A percentile compares a stretch with the other conserved stretches of the same genome.
Conservation (phyloP, 2,888 invertebrate species). For the Pammene aurita region DNA sequence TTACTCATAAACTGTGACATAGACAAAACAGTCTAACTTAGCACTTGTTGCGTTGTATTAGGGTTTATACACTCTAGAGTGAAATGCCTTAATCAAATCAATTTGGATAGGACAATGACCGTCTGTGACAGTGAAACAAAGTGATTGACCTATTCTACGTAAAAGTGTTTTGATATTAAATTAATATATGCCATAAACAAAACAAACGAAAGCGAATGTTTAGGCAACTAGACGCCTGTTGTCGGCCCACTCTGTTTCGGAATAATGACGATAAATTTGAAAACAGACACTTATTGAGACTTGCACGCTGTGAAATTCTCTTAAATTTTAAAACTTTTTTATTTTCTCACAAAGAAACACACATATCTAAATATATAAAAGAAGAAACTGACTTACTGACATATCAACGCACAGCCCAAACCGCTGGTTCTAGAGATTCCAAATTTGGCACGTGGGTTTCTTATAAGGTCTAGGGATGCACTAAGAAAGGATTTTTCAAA, state of each 20-base stretch:
- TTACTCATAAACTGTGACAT: too few species aligned
- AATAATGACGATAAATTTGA: not conserved
- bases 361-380: too few species aligned
- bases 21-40: not conserved
- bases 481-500: too few species aligned
- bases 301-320: too few species aligned
- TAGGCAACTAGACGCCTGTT: not conserved
- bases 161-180: not conserved
- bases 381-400: too few species aligned
- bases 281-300: too few species aligned
- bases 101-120: constrained; percentile 1
- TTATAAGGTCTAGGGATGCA: too few species aligned
- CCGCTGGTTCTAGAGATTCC: too few species aligned
- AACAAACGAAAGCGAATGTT: constrained; percentile 3
- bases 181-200: constrained; percentile 10
- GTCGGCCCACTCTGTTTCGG: not conserved
- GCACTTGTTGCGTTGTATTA: not conserved
- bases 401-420: too few species aligned
- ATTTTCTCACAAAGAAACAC: too few species aligned
- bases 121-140: constrained; percentile 11
- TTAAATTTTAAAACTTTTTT: too few species aligned
- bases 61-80: not conserved
- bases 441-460: too few species aligned
- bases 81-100: not conserved
- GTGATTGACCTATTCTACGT: not conserved